These are phyloP conservation scores for Rotaria macrura DNA, from an alignment of 2,888 invertebrate genomes.

Conservation along the genomic window DNA sequence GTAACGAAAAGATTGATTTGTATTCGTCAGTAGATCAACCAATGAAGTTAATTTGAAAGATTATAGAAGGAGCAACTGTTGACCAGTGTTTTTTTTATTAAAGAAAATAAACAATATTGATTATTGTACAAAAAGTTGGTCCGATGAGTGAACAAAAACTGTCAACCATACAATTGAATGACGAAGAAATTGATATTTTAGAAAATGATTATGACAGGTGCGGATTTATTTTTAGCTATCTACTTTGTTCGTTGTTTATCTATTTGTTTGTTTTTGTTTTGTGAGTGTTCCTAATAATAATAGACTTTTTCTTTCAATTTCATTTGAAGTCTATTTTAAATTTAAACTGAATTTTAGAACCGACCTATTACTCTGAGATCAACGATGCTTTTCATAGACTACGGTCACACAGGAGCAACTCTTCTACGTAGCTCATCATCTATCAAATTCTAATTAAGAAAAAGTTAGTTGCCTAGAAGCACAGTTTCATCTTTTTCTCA, in stretches of 20 bases:
- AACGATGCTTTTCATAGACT: too few relatives aligned
- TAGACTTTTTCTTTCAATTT: not conserved
- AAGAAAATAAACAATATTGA: not conserved
- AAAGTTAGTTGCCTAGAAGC: too few relatives aligned
- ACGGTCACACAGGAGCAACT: too few relatives aligned
- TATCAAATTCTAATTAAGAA: too few relatives aligned
- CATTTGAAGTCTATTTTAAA: too few relatives aligned
- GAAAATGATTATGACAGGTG: slow-evolving; percentile 3
- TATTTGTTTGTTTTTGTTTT: not conserved
- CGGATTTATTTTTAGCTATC: not conserved
- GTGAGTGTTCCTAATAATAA: not conserved
- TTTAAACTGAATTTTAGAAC: too few relatives aligned
- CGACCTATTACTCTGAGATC: too few relatives aligned
- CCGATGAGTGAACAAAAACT: not conserved
- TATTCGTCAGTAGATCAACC: not conserved
- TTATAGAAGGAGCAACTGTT: not conserved
- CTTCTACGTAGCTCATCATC: too few relatives aligned
- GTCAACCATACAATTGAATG: not conserved
- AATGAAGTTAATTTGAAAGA: not conserved
- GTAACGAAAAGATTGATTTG: too few relatives aligned
- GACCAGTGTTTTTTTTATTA: not conserved
- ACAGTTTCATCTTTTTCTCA: too few relatives aligned
- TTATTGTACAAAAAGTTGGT: not conserved
- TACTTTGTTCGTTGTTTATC: not conserved
- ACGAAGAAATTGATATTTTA: not conserved